Base-by-base conservation (phyloP, 2,797 vertebrate genomes). In the Helicolenus hilgendorfi region DNA sequence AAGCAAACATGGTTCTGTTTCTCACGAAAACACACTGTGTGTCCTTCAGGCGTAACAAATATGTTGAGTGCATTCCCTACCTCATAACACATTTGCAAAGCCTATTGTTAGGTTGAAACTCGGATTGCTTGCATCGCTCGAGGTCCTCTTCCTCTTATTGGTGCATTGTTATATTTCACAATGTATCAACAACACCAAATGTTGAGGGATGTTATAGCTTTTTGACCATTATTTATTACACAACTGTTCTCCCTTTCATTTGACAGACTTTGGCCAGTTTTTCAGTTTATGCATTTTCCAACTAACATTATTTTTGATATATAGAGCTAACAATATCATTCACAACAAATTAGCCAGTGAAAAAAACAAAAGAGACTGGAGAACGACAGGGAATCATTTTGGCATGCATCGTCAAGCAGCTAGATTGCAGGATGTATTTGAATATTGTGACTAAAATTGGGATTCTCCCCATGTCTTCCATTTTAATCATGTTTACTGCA, bases 391-490 rank as follows among this genome's bases (percentile, higher is more conserved):
- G 11, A 82, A 24, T 36, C 0, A 36, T 38, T 14, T 8, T 7
- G 8, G 11, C 60, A 55, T 71, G 24, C 58, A 29, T 53, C 11
- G 7, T 41, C 36, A 67, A 56, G 29, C 31, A 60, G 49, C 27
- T 69, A n/a, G n/a, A 56, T 56, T 11, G 9, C 9, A 58, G 11
- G 59, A 22, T 22, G 31, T 63, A 26, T 72, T 65, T 63, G 20
- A 65, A 74, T 38, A 22, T 24, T 27, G 49, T 15, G 13, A 33
- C 29, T 58, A 14, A 41, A 56, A 63, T 62, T 56, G 22, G 59
- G 20, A 93, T 87, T 84, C 80, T 78, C 9, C 18, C 14, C 11
- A n/a, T 26, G 14, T 72, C 49, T 74, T 87, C 81, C 13, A 79
- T 75, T 84, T 74, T 45, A 72, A 27, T 76, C 15, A 55, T 49